phyloP scores from a whole-genome alignment of 2,888 invertebrate species.

The Tenodera sinensis region DNA sequence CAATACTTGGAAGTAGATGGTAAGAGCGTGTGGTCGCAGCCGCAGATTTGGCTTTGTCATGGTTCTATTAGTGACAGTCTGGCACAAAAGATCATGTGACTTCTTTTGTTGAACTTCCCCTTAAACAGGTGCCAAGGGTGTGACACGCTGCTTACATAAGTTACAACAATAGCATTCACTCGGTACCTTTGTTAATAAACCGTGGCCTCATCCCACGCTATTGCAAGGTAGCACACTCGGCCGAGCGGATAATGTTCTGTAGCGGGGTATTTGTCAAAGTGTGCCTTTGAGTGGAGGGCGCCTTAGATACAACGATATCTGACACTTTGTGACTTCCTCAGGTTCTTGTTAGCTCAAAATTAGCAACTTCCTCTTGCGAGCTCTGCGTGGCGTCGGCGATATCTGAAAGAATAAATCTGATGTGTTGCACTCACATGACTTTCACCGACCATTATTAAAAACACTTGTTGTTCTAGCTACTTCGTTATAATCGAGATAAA shows the following conservation, averaged over 20 bases:
- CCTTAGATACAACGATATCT: neutral
- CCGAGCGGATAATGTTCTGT: neutral
- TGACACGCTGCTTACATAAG: neutral
- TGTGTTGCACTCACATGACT: too few relatives aligned
- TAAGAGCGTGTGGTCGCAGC: too few relatives aligned
- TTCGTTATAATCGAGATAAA: too few relatives aligned
- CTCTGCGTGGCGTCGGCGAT: too few relatives aligned
- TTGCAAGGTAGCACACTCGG: neutral
- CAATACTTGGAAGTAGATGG: too few relatives aligned
- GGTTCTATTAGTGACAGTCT: neutral
- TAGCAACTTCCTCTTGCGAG: too few relatives aligned
- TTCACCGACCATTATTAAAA: too few relatives aligned
- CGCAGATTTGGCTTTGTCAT: too few relatives aligned
- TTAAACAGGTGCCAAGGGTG: neutral
- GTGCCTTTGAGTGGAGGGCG: neutral
- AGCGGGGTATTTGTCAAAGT: neutral
- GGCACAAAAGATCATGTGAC: neutral
- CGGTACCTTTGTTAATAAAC: neutral
- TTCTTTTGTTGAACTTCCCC: neutral
- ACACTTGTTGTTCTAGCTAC: too few relatives aligned
- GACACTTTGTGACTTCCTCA: neutral
- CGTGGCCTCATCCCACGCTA: neutral
- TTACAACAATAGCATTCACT: neutral
- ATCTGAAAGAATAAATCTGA: too few relatives aligned
- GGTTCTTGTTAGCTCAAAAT: too few relatives aligned